Evolutionary conservation across 2,888 invertebrate species (phyloP), one percentile per base, ranked within the genome.

Genomic region (Sphecodes monilicornis): DNA sequence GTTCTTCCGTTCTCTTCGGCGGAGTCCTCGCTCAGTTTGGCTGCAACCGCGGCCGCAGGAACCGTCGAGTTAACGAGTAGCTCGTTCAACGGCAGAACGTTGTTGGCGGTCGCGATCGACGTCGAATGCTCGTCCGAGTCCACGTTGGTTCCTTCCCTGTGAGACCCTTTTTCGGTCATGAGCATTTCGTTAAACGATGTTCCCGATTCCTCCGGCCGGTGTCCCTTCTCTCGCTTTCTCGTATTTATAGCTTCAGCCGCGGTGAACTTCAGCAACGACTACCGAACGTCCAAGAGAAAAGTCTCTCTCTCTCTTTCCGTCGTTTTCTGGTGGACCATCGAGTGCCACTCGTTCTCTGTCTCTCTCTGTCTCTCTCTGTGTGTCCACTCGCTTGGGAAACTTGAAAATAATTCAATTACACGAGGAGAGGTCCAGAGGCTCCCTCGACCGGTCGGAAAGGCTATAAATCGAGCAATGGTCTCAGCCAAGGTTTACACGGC

Each of bases 1-100:
- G 79, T 84, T 43, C 88, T 88, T 39, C 80, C 84, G 8, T 66
- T 69, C 43, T 90, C 90, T 16, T 88, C 89, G 16, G 81, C 86
- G 18, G 89, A 86, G 78, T 90, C 90, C 16, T 86, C 88, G 85
- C 88, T 90, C 41, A 91, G 76, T 80, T 92, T 92, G 22, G 89
- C 88, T 0, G 91, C 90, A 8, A 92, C 91, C 36, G 91, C 84
- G 3, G 90, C 78, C 36, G 90, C 87, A 60, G 92, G 91, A 70
- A 91, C 84, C 6, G 89, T 85, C 64, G 92, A 86, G 81, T 91
- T 88, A 22, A 90, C 90, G 54, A 92, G 80, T 50, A 93, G 73
- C 74, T 93, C 91, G 84, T 86, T 87, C 90, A 92, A 88, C 43
- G 90, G 90, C 41, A 79, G 76, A 8, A 87, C 80, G 26, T 84